These are phyloP conservation scores for Muntiacus reevesi DNA, from an alignment of 2,113 vertebrate species.

Conservation along the genomic window DNA sequence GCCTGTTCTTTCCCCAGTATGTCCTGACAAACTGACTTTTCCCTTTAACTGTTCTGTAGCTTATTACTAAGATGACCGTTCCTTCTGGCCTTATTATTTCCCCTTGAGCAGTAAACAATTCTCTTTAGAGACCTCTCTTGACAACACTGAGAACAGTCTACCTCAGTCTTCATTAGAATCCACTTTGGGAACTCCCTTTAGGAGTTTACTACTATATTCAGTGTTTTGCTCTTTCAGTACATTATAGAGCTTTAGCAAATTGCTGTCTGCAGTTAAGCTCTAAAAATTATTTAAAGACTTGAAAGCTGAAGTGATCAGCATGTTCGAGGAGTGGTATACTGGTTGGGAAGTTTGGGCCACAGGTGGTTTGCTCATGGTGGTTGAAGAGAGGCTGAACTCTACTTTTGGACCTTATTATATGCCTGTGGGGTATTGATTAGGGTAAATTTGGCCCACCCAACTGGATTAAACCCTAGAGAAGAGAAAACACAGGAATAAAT, in stretches of 20 bases:
- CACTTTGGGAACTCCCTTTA: background rate
- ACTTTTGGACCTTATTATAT: background rate
- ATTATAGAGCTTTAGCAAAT: background rate
- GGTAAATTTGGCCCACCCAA: background rate
- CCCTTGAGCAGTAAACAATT: background rate
- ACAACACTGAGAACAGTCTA: background rate
- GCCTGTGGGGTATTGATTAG: background rate
- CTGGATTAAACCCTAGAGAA: constrained; percentile 30
- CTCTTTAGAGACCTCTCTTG: background rate
- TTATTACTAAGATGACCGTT: background rate
- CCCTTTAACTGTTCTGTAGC: background rate
- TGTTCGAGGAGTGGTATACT: background rate
- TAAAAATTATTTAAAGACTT: background rate
- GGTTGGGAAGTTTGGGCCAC: background rate
- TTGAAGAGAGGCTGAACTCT: background rate
- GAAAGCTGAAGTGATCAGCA: background rate
- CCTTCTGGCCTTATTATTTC: background rate
- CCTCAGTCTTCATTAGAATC: background rate
- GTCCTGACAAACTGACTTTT: background rate
- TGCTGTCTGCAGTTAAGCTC: background rate
- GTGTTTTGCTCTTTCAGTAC: background rate
- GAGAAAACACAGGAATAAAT: constrained; percentile 6
- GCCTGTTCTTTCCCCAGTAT: background rate
- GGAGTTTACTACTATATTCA: background rate
- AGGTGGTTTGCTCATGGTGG: background rate